Conservation (phyloP, 2,888 invertebrate species). For the Caenorhabditis sinica region DNA sequence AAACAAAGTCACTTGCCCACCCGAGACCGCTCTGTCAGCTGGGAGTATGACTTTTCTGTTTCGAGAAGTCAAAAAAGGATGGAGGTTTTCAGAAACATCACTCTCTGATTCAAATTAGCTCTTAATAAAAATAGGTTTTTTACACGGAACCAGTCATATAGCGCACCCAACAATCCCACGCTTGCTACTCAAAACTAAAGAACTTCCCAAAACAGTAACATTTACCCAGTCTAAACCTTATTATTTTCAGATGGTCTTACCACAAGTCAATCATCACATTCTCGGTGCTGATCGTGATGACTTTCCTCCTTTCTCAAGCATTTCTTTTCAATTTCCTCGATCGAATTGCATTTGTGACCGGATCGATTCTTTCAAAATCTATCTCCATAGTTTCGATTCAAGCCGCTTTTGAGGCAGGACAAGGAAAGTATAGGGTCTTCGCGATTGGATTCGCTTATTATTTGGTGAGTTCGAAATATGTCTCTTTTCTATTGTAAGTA, state of each 20-base stretch:
- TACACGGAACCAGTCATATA: too few relatives aligned
- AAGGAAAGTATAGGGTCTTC: constrained; percentile 9
- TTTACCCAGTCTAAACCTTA: neutral
- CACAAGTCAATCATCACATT: constrained; percentile 25
- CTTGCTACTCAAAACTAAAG: too few relatives aligned
- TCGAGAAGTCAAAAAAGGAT: too few relatives aligned
- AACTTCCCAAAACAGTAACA: neutral
- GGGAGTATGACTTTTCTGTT: too few relatives aligned
- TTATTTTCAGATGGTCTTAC: constrained; percentile 19
- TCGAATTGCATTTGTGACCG: constrained; percentile 14
- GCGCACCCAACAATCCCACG: too few relatives aligned
- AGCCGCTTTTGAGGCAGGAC: constrained; percentile 31
- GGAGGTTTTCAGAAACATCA: too few relatives aligned
- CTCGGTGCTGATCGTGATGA: neutral
- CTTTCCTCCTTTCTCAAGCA: constrained; percentile 25
- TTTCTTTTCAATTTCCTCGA: constrained; percentile 44
- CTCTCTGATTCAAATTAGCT: too few relatives aligned
- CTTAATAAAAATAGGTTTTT: too few relatives aligned
- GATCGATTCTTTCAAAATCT: constrained; percentile 2
- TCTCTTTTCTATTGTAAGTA: too few relatives aligned
- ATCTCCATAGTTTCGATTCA: constrained; percentile 10
- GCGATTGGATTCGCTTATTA: constrained; percentile 30
- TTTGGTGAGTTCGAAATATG: constrained; percentile 27
- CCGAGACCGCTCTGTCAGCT: too few relatives aligned
- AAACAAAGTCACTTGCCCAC: too few relatives aligned